Evolutionary conservation across 2,888 invertebrate species (phyloP), one percentile per base, ranked within the genome.

Genomic region (Petrolisthes manimaculis): DNA sequence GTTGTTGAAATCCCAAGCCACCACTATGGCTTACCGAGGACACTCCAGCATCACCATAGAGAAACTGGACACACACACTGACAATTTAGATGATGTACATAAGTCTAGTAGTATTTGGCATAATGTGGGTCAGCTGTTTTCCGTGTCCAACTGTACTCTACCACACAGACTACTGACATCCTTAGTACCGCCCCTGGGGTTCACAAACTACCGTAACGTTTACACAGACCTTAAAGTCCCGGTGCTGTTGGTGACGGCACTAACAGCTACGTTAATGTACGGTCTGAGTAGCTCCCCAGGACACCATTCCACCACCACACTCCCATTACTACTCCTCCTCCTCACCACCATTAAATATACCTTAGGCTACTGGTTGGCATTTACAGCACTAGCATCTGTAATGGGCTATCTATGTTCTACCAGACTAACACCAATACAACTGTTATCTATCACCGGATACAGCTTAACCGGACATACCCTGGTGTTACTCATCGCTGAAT

Each of bases 141-240:
- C 55, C 6, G 86, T 86, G 24, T 55, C 86, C 82, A 86, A 86
- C 53, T n/a, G 53, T 21, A 75, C 69, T 51, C 61, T 89, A 54
- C 85, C 85, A 6, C 78, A 85, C 51, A 82, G 86, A 82, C 18
- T 89, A 14, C 54, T 86, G n/a, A 24, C 83, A 9, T 89, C 89
- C n/a, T 14, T 89, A n/a, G 89, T 82, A n/a, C 89, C 89, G 54
- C 89, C 89, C n/a, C 12, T 89, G 2, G 71, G 85, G n/a, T 86
- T 86, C 53, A 82, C 85, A 74, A 71, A 83, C n/a, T 89, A 85
- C 56, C 77, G 81, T 24, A 81, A 82, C 3, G 89, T 89, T 37
- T 85, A 89, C 74, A 81, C 89, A 14, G 89, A 89, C 24, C 67
- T 86, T 56, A 89, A 85, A 56, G 89, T 82, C 5, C 89, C 89